A percentile compares a stretch with the other conserved stretches of the same genome.
Evolutionary conservation across 1,140 invertebrate species (phyloP).

Genomic region (Drosophila setifemur): DNA sequence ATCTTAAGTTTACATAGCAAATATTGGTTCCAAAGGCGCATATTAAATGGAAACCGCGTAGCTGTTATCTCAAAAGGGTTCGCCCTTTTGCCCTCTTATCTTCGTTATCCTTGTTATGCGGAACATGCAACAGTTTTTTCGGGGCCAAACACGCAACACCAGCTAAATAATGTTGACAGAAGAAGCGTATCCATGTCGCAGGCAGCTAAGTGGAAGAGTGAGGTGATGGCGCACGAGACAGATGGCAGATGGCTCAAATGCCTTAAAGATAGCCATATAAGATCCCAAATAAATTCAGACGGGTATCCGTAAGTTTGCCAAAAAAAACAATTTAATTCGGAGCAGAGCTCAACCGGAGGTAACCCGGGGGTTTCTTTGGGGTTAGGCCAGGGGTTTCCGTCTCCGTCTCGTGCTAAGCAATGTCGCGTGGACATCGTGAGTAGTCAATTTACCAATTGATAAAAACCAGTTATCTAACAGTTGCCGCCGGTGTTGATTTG

Average conservation of each 20-base stretch:
- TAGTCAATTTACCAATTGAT: constrained; percentile 36
- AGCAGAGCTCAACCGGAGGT: neutral
- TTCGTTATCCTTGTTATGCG: constrained; percentile 11
- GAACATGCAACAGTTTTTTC: constrained; percentile 28
- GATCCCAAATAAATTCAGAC: constrained; percentile 5
- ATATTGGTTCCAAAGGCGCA: constrained; percentile 32
- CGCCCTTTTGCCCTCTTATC: constrained; percentile 4
- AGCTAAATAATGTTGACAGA: constrained; percentile 39
- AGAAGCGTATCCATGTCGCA: constrained; percentile 40
- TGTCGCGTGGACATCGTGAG: constrained; percentile 58
- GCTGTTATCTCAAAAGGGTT: constrained; percentile 10
- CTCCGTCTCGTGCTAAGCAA: constrained; percentile 20
- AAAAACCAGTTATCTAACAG: constrained; percentile 41
- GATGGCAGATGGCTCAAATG: constrained; percentile 31
- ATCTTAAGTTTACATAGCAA: constrained; percentile 34
- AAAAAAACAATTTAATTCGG: neutral
- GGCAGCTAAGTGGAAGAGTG: neutral
- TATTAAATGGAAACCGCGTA: constrained; percentile 33
- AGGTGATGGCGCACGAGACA: constrained; percentile 1
- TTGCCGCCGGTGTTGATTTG: constrained; percentile 1
- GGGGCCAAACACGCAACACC: constrained; percentile 22
- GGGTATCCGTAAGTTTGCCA: neutral
- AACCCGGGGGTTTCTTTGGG: neutral
- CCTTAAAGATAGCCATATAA: constrained; percentile 8
- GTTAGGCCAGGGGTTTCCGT: neutral